phyloP scores from a whole-genome alignment of 2,888 invertebrate genomes.

The Tipula unca region DNA sequence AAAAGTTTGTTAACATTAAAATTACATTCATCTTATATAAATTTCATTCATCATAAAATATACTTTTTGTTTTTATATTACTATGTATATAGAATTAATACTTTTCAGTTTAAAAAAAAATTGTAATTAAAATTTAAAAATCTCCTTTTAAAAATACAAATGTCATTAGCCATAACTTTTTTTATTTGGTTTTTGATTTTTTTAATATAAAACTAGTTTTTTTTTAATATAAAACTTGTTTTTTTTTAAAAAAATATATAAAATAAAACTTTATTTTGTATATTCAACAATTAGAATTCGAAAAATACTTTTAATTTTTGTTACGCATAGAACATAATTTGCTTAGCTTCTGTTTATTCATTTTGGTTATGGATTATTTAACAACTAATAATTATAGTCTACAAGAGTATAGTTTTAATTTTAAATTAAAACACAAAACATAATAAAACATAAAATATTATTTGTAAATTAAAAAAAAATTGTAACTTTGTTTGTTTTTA shows the following conservation, averaged over 20 bases:
- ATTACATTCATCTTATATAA: not conserved
- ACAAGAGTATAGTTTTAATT: not conserved
- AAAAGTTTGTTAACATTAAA: not conserved
- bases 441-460: not conserved
- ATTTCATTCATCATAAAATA: not conserved
- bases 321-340: not conserved
- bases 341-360: not conserved
- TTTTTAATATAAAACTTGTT: no score
- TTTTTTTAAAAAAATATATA: not conserved
- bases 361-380: not conserved
- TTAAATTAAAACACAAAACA: not conserved
- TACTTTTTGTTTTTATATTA: not conserved
- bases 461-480: not conserved
- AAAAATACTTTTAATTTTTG: not conserved
- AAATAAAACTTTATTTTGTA: not conserved
- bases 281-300: not conserved
- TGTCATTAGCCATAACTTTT: not conserved
- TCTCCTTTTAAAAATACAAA: not conserved
- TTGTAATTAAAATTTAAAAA: not conserved
- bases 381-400: not conserved
- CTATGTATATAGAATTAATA: constrained; percentile 14
- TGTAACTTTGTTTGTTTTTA: not conserved
- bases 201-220: no score
- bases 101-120: not conserved
- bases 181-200: not conserved